A percentile compares a stretch with the other conserved stretches of the same genome.
Evolutionary conservation across 2,113 vertebrate species (phyloP).

Genomic region (Oreocharis arfaki): DNA sequence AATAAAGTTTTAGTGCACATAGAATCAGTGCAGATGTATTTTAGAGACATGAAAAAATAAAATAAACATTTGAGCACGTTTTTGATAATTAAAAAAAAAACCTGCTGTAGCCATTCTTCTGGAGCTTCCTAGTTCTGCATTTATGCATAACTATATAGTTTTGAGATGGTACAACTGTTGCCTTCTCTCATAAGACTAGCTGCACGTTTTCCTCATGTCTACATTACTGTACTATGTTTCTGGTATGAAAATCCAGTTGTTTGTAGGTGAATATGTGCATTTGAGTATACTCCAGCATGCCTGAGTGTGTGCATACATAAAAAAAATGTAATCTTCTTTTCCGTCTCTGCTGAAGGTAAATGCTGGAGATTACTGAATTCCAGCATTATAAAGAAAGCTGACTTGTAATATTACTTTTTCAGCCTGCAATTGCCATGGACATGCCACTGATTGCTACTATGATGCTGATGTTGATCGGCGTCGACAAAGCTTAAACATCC

Average conservation of each 20-base stretch:
- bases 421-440: constrained; percentile 95
- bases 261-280: not conserved
- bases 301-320: not conserved
- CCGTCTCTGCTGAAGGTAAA: not conserved
- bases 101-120: not conserved
- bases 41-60: not conserved
- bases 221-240: not conserved
- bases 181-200: not conserved
- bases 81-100: not conserved
- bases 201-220: not conserved
- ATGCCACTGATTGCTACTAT: constrained; percentile 89
- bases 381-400: not conserved
- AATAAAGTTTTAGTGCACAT: not conserved
- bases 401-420: not conserved
- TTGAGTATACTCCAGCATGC: not conserved
- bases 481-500: constrained; percentile 82
- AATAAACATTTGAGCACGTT: not conserved
- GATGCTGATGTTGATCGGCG: constrained; percentile 79
- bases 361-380: not conserved
- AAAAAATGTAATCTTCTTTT: not conserved
- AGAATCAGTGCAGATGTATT: not conserved
- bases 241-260: not conserved
- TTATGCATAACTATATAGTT: not conserved
- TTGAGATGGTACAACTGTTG: not conserved
- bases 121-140: not conserved